These are phyloP conservation scores for Pachycephus smyrnensis DNA, from an alignment of 2,888 invertebrate genomes.

Conservation along the genomic window DNA sequence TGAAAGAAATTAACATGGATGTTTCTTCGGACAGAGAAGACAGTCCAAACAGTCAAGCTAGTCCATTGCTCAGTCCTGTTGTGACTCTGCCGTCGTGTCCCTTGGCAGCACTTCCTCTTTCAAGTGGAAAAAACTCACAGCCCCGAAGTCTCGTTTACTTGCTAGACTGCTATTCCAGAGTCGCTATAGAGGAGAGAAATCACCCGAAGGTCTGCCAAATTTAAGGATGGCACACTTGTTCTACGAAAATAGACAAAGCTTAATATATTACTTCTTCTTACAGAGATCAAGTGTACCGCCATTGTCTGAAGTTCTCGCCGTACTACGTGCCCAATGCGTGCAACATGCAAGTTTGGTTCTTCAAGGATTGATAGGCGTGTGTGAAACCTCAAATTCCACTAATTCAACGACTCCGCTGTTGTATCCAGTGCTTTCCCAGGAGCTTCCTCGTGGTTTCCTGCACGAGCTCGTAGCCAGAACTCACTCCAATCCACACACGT, in stretches of 20 bases:
- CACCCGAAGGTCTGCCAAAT: constrained; percentile 73
- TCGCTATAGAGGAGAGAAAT: constrained; percentile 79
- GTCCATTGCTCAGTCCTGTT: constrained; percentile 66
- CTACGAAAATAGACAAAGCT: not conserved
- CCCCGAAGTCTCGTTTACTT: constrained; percentile 68
- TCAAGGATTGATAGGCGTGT: constrained; percentile 68
- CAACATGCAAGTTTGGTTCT: constrained; percentile 72
- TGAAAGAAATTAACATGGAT: constrained; percentile 69
- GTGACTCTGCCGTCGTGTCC: constrained; percentile 62
- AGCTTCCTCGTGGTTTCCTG: constrained; percentile 80
- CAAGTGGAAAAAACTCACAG: constrained; percentile 63
- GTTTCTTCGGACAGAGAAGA: constrained; percentile 61
- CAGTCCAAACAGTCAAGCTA: constrained; percentile 65
- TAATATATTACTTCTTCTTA: constrained; percentile 35
- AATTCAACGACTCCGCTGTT: constrained; percentile 75
- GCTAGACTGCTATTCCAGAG: constrained; percentile 77
- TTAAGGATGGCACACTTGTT: not conserved
- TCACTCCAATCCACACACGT: constrained; percentile 72
- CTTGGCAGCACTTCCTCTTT: constrained; percentile 63
- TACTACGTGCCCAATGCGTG: constrained; percentile 72
- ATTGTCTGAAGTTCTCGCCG: constrained; percentile 75
- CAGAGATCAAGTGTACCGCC: constrained; percentile 80
- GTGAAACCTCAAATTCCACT: constrained; percentile 42
- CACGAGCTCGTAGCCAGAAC: constrained; percentile 76
- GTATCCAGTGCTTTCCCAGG: constrained; percentile 77